phyloP scores from a whole-genome alignment of 23 tunicate genomes.

The Trididemnum nubilum region DNA sequence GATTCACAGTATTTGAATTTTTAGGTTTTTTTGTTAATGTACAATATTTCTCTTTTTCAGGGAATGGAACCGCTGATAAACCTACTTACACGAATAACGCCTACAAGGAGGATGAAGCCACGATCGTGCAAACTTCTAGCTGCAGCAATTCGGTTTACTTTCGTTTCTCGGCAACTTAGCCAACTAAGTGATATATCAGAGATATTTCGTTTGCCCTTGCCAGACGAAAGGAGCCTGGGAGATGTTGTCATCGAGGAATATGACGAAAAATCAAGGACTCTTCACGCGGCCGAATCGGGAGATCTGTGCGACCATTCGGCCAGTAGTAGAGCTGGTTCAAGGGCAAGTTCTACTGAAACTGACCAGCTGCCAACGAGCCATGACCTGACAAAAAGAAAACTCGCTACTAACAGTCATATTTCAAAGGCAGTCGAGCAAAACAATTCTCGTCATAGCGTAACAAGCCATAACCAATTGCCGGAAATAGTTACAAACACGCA shows the following conservation, averaged over 20 bases:
- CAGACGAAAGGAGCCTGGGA: constrained; percentile 51
- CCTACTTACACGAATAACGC: background rate
- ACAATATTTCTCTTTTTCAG: background rate
- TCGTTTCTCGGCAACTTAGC: constrained; percentile 1
- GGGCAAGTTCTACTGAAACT: background rate
- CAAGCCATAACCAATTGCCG: background rate
- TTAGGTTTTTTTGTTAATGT: no score
- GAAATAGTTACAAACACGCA: background rate
- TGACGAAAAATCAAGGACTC: constrained; percentile 39
- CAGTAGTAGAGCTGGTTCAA: background rate
- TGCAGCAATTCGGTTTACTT: background rate
- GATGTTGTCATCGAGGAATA: constrained; percentile 70
- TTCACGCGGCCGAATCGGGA: constrained; percentile 14
- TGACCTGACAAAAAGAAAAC: background rate
- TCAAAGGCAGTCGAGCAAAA: background rate
- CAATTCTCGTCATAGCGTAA: background rate
- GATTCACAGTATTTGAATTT: no score
- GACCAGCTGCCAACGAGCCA: background rate
- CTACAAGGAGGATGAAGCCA: background rate
- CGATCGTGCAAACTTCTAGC: background rate
- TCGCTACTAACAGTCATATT: background rate
- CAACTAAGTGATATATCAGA: constrained; percentile 52
- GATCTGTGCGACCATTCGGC: background rate
- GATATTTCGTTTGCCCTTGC: constrained; percentile 33
- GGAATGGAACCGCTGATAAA: background rate